Base-by-base conservation (phyloP, 2,888 invertebrate genomes). In the Eristalinus sepulchralis region DNA sequence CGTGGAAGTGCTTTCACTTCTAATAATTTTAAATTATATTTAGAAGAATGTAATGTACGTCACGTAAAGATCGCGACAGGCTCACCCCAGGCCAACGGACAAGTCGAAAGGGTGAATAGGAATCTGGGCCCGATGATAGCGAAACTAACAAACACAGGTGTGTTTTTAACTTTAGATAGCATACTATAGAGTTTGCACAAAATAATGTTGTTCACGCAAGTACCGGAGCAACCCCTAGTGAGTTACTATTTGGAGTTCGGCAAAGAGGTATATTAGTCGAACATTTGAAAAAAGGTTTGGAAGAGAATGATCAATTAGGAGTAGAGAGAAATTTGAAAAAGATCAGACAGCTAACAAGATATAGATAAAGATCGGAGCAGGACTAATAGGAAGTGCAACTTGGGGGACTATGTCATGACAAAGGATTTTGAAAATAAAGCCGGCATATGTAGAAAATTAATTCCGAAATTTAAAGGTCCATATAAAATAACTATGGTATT, bases 171-270 rank as follows among this genome's bases (percentile, higher is more conserved):
- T 10, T 73, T 70, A 77, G 64, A 88, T 57, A 78, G 17, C 1
- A 71, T 84, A 6, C 55, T 86, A 76, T 88, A 0, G 85, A 88
- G 31, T 27, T 70, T 39, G 75, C 88, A 1, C 53, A 88, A 59
- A 87, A 88, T 34, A 88, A 88, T 36, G 87, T 82, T 0, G 27
- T 84, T 13, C 82, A 87, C 24, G 84, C 84, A 34, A 24, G 75
- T 83, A 27, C 39, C 60, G 0, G 53, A 73, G 47, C 39, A 72
- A 20, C 88, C 11, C 13, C 86, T 64, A 88, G 82, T 17, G 34
- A 10, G 17, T 73, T 86, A 59, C 55, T 84, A 10, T 86, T 86
- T 57, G 83, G 81, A 3, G 60, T 85, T 68, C n/a, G 22, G 17
- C 80, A 85, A 66, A 82, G n/a, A n/a, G n/a, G 84, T 2, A 70